Evolutionary conservation across 2,888 invertebrate genomes (phyloP).

Genomic region (Xanthorhoe spadicearia): DNA sequence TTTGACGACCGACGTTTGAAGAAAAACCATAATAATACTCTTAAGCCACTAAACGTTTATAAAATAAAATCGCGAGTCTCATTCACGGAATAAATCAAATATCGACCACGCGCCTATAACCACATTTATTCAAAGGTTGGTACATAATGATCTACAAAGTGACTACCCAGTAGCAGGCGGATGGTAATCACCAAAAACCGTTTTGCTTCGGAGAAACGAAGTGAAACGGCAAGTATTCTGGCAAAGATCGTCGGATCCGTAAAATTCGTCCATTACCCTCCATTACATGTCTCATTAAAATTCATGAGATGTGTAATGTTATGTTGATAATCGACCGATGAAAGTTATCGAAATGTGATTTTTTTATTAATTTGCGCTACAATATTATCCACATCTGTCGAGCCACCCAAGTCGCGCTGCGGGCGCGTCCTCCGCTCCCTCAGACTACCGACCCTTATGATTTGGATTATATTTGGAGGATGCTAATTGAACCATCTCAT

Average conservation of each 20-base stretch:
- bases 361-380: slow-evolving; percentile 41
- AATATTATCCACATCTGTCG: slow-evolving; percentile 64
- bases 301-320: slow-evolving; percentile 62
- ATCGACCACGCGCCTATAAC: neutral
- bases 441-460: slow-evolving; percentile 49
- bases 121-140: neutral
- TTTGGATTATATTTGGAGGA: slow-evolving; percentile 53
- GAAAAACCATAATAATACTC: slow-evolving; percentile 20
- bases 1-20: slow-evolving; percentile 6
- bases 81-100: neutral
- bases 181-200: neutral
- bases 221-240: slow-evolving; percentile 37
- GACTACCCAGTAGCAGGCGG: neutral
- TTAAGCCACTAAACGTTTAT: neutral
- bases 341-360: slow-evolving; percentile 67
- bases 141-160: neutral
- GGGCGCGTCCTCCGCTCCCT: slow-evolving; percentile 33
- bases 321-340: slow-evolving; percentile 57
- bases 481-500: slow-evolving; percentile 54
- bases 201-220: neutral
- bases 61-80: neutral
- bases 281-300: slow-evolving; percentile 45
- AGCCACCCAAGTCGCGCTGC: slow-evolving; percentile 66
- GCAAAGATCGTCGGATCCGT: neutral
- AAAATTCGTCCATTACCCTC: slow-evolving; percentile 45